Evolutionary conservation across 2,113 vertebrate species (phyloP), one percentile per base, ranked within the genome.

Genomic region (Pangasianodon gigas): DNA sequence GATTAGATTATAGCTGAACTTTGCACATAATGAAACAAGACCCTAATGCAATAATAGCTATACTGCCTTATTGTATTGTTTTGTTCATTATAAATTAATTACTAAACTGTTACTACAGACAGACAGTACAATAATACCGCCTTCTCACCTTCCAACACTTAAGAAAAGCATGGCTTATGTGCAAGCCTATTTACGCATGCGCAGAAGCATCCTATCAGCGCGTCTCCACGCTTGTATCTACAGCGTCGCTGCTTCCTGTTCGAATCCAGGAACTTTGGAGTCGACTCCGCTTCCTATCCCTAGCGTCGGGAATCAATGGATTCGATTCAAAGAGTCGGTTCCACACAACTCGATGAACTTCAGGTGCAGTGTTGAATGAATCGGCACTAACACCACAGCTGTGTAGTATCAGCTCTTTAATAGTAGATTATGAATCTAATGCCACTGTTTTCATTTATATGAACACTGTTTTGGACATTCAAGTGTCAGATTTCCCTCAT

Each of bases 141-240:
- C 1, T 19, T 74, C 2, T 0, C 44, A 86, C 46, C 13, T 85
- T 52, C 7, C 13, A 48, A 24, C 29, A 74, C 54, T 41, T 67
- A 8, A 32, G 10, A 52, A 4, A 21, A 56, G 52, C 44, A 11
- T 60, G 4, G 51, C 37, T 56, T 32, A n/a, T 14, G 1, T 32
- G 6, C 2, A 37, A 56, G 32, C 18, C 8, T 24, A 44, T 69
- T 84, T 88, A 84, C 60, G 81, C 74, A 56, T 85, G 87, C 89
- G 87, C 89, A 89, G 75, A 86, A 69, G 62, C 41, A 48, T 87
- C 69, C 81, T 58, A 83, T 58, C 81, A 58, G 19, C 52, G 54
- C 4, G 60, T 18, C 21, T 29, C 74, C 32, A 62, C 56, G 71
- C 77, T 80, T 67, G 54, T 86, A 9, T 69, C 58, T 41, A 62